Evolutionary conservation across 2,113 vertebrate species (phyloP).

Genomic region (Hemibagrus wyckioides): DNA sequence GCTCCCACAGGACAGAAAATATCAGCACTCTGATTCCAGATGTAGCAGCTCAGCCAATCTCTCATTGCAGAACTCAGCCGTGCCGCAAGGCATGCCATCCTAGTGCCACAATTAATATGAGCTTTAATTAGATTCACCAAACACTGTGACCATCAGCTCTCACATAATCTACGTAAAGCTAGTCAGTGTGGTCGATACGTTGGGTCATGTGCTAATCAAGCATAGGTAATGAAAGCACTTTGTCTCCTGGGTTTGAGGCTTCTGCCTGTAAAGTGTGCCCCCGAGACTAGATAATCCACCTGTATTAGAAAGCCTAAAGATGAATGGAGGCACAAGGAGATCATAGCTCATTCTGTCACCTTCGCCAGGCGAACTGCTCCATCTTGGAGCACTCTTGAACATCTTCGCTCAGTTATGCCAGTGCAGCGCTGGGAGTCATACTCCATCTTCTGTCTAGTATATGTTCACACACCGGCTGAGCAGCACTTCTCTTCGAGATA

Average conservation of each 20-base stretch:
- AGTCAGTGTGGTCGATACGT: constrained; percentile 72
- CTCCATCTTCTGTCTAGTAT: constrained; percentile 54
- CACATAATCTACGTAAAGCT: constrained; percentile 67
- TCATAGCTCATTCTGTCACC: constrained; percentile 78
- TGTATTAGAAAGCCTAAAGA: constrained; percentile 76
- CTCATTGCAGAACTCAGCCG: constrained; percentile 54
- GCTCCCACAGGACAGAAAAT: constrained; percentile 16
- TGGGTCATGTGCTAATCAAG: constrained; percentile 75
- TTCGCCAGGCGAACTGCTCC: constrained; percentile 68
- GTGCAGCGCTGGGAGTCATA: constrained; percentile 52
- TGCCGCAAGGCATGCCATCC: constrained; percentile 58
- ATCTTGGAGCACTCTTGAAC: constrained; percentile 65
- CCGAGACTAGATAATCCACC: constrained; percentile 72
- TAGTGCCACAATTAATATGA: constrained; percentile 74
- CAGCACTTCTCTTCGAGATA: neutral
- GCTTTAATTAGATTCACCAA: constrained; percentile 74
- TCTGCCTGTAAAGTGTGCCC: constrained; percentile 55
- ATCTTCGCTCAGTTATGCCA: constrained; percentile 54
- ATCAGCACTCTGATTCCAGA: constrained; percentile 17
- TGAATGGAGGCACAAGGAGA: constrained; percentile 70
- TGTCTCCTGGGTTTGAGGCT: constrained; percentile 63
- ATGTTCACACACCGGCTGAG: constrained; percentile 30
- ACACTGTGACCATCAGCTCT: constrained; percentile 66
- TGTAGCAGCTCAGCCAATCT: constrained; percentile 50
- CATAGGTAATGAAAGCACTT: constrained; percentile 74